Base-by-base conservation (phyloP, 2,888 invertebrate genomes). In the Elysia crispata region DNA sequence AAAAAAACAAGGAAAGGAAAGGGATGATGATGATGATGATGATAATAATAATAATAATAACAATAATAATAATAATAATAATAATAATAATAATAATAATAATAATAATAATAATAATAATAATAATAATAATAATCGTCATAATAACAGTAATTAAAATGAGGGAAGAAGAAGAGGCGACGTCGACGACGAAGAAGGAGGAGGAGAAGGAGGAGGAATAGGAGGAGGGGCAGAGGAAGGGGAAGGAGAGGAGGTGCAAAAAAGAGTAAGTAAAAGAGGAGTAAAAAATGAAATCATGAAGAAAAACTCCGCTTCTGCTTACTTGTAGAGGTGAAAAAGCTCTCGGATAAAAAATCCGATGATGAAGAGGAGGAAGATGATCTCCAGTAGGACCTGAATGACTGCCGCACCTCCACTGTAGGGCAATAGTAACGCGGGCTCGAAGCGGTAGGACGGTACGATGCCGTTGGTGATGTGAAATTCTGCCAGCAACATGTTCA, bases 261-360 rank as follows among this genome's bases (percentile, higher is more conserved):
- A 25, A 3, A 60, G 3, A 11, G 11, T 41, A 41, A 11, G 3
- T 41, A 41, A 41, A 41, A 41, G 41, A 41, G 5, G 11, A 41
- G 41, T 41, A 41, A 41, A 41, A 41, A 41, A 11, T 11, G 41
- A 41, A 41, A 41, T 3, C 41, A 41, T 41, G 11, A 41, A n/a
- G n/a, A 41, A 41, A 3, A 11, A 3, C 60, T 60, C n/a, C 6
- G 60, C 25, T 28, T 11, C 15, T 31, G 60, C 62, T 75, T 75
- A 75, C 75, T 62, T 60, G 78, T 83, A 85, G 31, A 92, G 79
- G 28, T 85, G 86, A 1, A 86, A 79, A 6, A 89, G 25, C 81
- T 92, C 91, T 50, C 87, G 86, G n/a, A 91, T 70, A 8, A 92
- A 87, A 83, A 92, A 93, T 83, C 89, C 91, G 5, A 91, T 28